Conservation (phyloP, 2,797 vertebrate species). For the Myripristis jacobus region DNA sequence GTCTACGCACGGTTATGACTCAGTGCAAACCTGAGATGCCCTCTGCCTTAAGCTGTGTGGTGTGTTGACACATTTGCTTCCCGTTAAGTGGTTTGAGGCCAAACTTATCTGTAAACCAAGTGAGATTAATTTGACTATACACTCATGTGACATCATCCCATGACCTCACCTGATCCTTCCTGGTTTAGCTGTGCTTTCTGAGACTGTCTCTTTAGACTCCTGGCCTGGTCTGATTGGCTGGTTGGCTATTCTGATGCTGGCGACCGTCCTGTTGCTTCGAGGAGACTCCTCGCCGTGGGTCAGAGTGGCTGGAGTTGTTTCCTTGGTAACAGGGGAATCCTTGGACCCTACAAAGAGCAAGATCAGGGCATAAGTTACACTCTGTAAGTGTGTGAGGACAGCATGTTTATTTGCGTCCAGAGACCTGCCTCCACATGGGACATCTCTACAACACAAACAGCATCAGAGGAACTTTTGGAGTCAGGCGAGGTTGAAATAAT, state of each 20-base stretch:
- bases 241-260: conserved; percentile 54
- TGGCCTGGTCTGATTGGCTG: conserved; percentile 30
- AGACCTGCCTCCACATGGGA: background rate
- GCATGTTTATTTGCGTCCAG: background rate
- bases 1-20: background rate
- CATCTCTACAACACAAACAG: background rate
- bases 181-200: conserved; percentile 52
- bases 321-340: conserved; percentile 27
- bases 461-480: background rate
- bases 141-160: conserved; percentile 12
- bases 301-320: conserved; percentile 25
- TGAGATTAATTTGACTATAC: conserved; percentile 1
- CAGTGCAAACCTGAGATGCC: background rate
- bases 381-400: background rate
- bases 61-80: background rate
- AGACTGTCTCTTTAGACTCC: conserved; percentile 25
- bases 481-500: background rate
- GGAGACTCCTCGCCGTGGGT: conserved; percentile 35
- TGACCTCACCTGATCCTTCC: conserved; percentile 70
- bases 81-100: background rate
- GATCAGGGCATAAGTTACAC: background rate
- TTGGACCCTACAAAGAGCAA: conserved; percentile 47
- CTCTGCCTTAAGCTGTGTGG: background rate
- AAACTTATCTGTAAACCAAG: background rate
- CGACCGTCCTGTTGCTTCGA: conserved; percentile 22